Conservation (phyloP, 1,140 invertebrate species). For the Aricia agestis region DNA sequence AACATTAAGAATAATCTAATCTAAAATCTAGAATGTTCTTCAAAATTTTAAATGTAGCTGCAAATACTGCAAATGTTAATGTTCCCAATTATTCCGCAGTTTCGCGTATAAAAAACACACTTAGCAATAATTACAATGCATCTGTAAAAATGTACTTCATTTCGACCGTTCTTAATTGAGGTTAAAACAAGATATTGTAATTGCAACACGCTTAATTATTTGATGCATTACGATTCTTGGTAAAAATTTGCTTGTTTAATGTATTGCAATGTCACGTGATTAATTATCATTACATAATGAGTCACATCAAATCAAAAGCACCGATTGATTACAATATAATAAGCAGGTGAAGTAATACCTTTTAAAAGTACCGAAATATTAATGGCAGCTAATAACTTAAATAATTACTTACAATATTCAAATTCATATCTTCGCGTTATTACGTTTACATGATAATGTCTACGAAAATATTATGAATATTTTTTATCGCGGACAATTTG, state of each 20-base stretch:
- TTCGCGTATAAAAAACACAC: neutral
- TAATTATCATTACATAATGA: neutral
- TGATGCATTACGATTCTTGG: slow-evolving; percentile 9
- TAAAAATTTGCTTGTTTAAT: slow-evolving; percentile 19
- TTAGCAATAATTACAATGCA: neutral
- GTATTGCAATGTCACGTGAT: neutral
- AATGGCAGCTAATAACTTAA: neutral
- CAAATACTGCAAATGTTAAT: neutral
- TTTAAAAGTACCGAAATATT: neutral
- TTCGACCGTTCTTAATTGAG: neutral
- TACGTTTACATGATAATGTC: neutral
- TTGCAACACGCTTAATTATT: no score
- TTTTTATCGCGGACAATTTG: neutral
- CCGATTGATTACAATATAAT: neutral
- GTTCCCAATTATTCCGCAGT: neutral
- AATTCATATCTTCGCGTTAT: neutral
- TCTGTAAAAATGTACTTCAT: neutral
- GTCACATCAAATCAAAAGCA: neutral
- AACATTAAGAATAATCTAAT: neutral
- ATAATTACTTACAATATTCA: neutral
- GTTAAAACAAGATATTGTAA: neutral
- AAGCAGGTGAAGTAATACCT: neutral
- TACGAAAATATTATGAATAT: neutral
- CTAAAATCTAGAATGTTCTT: slow-evolving; percentile 3
- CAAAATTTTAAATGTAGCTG: neutral